phyloP scores from a whole-genome alignment of 2,113 vertebrate species.

The Spilogale gracilis region DNA sequence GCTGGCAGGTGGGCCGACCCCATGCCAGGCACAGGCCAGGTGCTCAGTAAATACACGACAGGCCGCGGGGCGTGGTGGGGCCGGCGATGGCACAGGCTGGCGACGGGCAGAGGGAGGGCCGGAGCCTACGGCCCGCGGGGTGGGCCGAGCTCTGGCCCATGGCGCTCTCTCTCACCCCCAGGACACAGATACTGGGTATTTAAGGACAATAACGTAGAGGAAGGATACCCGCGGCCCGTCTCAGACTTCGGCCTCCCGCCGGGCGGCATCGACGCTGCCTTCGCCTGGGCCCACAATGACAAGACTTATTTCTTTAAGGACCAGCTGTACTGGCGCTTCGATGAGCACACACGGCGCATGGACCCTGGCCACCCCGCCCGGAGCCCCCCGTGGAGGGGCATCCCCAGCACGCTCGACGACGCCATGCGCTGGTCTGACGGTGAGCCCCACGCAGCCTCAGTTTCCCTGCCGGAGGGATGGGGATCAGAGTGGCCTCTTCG shows the following conservation, averaged over 20 bases:
- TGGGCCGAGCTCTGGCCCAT: neutral
- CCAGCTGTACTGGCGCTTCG: slow-evolving; percentile 94
- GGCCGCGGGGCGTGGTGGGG: fast-evolving
- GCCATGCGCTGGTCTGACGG: slow-evolving; percentile 98
- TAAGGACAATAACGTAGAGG: slow-evolving; percentile 96
- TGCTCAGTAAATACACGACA: neutral
- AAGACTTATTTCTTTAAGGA: slow-evolving; percentile 99
- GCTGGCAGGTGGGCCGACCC: neutral
- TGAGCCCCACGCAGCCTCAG: slow-evolving; percentile 81
- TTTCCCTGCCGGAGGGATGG: neutral
- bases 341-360: slow-evolving; percentile 93
- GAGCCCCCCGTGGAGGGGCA: slow-evolving; percentile 93
- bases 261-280: slow-evolving; percentile 94
- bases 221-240: slow-evolving; percentile 95
- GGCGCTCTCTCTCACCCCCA: slow-evolving; percentile 82
- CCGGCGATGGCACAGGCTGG: fast-evolving
- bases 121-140: neutral
- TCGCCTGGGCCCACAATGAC: slow-evolving; percentile 96
- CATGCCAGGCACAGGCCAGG: neutral
- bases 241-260: slow-evolving; percentile 94
- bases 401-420: slow-evolving; percentile 93
- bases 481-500: fast-evolving
- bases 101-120: neutral
- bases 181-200: slow-evolving; percentile 98
- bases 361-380: slow-evolving; percentile 95